phyloP scores from a whole-genome alignment of 1,140 invertebrate genomes.

The Dreissena rostriformis region DNA sequence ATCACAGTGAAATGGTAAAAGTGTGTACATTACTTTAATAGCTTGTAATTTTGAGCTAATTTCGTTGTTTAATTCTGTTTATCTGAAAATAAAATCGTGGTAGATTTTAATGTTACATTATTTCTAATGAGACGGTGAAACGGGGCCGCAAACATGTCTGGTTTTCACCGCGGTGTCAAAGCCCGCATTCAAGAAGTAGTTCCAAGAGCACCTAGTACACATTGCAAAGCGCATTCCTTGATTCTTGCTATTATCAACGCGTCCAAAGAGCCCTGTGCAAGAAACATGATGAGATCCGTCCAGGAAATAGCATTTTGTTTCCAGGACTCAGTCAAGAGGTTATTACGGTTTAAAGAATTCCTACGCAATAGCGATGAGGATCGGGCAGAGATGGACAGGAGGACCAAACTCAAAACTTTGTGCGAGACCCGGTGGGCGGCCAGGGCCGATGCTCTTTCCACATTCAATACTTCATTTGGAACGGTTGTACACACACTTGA shows the following conservation, averaged over 20 bases:
- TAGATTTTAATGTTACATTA: too few relatives aligned
- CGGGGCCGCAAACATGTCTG: slow-evolving; percentile 8
- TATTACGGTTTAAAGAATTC: neutral
- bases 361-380: neutral
- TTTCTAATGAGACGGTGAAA: too few relatives aligned
- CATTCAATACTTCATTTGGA: slow-evolving; percentile 21
- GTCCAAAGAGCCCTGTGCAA: slow-evolving; percentile 15
- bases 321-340: slow-evolving; percentile 39
- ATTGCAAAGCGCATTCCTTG: slow-evolving; percentile 26
- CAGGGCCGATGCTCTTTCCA: slow-evolving; percentile 34
- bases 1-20: too few relatives aligned
- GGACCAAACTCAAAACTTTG: slow-evolving; percentile 11
- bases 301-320: slow-evolving; percentile 47
- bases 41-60: too few relatives aligned
- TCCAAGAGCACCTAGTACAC: slow-evolving; percentile 27
- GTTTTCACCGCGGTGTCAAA: slow-evolving; percentile 13
- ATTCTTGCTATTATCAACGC: slow-evolving; percentile 27
- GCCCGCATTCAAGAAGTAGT: slow-evolving; percentile 25
- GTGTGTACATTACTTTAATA: too few relatives aligned
- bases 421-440: slow-evolving; percentile 47
- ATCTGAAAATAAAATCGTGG: too few relatives aligned
- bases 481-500: neutral
- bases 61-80: too few relatives aligned
- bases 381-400: slow-evolving; percentile 26
- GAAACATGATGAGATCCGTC: slow-evolving; percentile 27